These are phyloP conservation scores for Alentia gelatinosa DNA, from an alignment of 2,888 invertebrate genomes.

Conservation along the genomic window DNA sequence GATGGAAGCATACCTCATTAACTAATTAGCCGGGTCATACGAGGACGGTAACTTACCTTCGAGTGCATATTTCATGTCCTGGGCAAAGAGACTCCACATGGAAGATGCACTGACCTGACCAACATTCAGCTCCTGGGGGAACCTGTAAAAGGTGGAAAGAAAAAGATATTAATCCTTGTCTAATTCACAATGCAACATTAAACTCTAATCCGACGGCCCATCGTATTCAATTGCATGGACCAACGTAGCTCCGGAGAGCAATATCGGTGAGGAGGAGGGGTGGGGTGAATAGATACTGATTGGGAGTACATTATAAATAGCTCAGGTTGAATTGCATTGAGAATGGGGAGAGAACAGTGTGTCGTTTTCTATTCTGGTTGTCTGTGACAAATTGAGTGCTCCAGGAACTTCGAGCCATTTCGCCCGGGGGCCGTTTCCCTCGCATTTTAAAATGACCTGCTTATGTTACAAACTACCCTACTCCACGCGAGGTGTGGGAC, in stretches of 20 bases:
- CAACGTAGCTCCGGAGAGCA: not conserved
- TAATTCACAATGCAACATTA: not conserved
- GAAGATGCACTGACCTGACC: constrained; percentile 98
- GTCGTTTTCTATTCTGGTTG: not conserved
- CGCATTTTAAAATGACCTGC: too few species aligned
- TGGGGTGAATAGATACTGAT: not conserved
- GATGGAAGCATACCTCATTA: not conserved
- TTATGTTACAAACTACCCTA: not conserved
- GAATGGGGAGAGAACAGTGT: not conserved
- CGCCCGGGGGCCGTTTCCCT: not conserved
- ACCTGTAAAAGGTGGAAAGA: constrained; percentile 80
- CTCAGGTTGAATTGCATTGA: not conserved
- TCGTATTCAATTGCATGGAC: not conserved
- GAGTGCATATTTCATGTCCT: constrained; percentile 94
- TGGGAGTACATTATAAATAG: not conserved
- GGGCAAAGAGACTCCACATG: constrained; percentile 98
- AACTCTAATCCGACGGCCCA: not conserved
- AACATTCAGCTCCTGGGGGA: constrained; percentile 99
- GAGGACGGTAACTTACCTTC: constrained; percentile 83
- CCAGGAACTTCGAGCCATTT: not conserved
- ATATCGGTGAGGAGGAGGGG: not conserved
- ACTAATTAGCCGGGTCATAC: not conserved
- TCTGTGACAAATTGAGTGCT: not conserved
- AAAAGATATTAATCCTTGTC: not conserved
- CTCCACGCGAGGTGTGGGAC: not conserved